These are phyloP conservation scores for Chamaea fasciata DNA, from an alignment of 2,113 vertebrate genomes.

Conservation along the genomic window DNA sequence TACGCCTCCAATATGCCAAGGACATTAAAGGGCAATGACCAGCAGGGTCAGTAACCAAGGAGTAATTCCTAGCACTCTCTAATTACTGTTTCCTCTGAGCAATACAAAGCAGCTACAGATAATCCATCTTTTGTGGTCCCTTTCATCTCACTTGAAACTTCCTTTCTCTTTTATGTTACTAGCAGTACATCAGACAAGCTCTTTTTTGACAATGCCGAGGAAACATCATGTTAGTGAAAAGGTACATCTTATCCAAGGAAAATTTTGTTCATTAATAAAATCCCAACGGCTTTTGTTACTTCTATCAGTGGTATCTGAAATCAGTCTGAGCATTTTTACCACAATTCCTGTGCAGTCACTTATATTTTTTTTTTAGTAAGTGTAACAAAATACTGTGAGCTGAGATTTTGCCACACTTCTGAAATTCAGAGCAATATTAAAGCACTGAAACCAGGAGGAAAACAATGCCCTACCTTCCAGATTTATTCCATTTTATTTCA, in stretches of 20 bases:
- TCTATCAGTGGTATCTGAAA: not conserved
- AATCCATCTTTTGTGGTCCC: not conserved
- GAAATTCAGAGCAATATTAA: not conserved
- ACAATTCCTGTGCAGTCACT: not conserved
- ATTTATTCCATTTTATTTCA: not conserved
- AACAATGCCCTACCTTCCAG: not conserved
- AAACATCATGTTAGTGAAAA: not conserved
- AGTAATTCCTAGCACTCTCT: not conserved
- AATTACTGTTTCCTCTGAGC: not conserved
- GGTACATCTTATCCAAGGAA: not conserved
- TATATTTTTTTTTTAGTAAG: not conserved
- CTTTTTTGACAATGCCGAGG: not conserved
- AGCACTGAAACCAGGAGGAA: not conserved
- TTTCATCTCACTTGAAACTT: not conserved
- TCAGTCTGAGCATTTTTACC: not conserved
- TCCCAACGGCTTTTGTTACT: not conserved
- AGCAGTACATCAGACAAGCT: not conserved
- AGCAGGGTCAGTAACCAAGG: not conserved
- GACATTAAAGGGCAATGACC: not conserved
- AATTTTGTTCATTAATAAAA: not conserved
- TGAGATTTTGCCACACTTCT: not conserved
- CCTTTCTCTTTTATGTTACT: not conserved
- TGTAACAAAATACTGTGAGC: not conserved
- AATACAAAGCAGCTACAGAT: conserved; percentile 3
- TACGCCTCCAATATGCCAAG: not conserved